Evolutionary conservation across 2,113 vertebrate species (phyloP).

Genomic region (Cheirogaleus medius): DNA sequence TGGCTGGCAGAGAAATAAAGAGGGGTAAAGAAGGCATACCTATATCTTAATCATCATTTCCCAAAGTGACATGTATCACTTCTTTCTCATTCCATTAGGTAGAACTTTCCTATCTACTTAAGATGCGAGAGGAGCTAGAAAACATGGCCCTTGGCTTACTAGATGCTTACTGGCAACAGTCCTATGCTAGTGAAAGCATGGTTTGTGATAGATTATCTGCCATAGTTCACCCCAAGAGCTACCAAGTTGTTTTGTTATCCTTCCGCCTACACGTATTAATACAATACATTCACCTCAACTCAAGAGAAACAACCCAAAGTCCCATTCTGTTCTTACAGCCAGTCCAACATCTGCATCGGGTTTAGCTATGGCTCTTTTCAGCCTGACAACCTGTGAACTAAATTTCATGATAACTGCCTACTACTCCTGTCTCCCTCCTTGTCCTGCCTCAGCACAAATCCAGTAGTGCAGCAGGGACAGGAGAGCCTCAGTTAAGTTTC

Average conservation of each 20-base stretch:
- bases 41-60: not conserved
- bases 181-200: not conserved
- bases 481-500: not conserved
- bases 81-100: not conserved
- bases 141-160: not conserved
- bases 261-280: not conserved
- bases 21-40: not conserved
- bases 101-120: not conserved
- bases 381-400: fast-evolving
- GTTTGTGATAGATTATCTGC: not conserved
- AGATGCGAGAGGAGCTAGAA: not conserved
- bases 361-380: not conserved
- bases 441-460: not conserved
- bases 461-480: not conserved
- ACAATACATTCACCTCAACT: not conserved
- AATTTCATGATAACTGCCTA: not conserved
- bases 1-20: not conserved
- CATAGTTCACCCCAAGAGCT: not conserved
- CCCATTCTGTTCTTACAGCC: not conserved
- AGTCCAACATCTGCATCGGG: not conserved
- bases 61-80: not conserved
- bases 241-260: not conserved
- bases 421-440: not conserved
- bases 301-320: not conserved
- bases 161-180: not conserved